phyloP scores from a whole-genome alignment of 2,888 invertebrate genomes.

The Autographa gamma region DNA sequence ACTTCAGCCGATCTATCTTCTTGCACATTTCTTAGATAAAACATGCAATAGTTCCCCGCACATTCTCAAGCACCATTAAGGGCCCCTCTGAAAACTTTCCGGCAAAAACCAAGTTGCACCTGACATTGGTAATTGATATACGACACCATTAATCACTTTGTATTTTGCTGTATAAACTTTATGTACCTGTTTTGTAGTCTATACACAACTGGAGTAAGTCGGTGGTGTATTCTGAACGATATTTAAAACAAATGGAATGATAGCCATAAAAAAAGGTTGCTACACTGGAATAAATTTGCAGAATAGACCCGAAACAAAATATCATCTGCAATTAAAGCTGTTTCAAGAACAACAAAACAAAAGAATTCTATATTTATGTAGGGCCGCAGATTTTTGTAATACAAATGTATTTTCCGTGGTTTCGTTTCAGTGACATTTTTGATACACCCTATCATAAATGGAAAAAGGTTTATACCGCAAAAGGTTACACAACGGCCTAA shows the following conservation, averaged over 20 bases:
- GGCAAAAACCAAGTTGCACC: conserved; percentile 81
- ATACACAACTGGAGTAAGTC: conserved; percentile 11
- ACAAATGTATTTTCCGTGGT: conserved; percentile 43
- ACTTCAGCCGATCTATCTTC: conserved; percentile 61
- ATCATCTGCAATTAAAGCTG: conserved; percentile 5
- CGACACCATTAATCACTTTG: conserved; percentile 82
- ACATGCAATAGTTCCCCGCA: conserved; percentile 69
- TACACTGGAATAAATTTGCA: neutral
- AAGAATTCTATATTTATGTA: conserved; percentile 12
- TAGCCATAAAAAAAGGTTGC: conserved; percentile 4
- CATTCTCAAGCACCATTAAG: conserved; percentile 69
- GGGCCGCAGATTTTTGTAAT: conserved; percentile 32
- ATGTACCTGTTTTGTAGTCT: conserved; percentile 38
- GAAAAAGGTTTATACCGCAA: conserved; percentile 48
- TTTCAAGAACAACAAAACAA: conserved; percentile 20
- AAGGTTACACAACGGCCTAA: conserved; percentile 45
- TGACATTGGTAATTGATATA: conserved; percentile 85
- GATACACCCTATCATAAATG: conserved; percentile 39
- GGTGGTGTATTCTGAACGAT: conserved; percentile 19
- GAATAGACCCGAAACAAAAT: conserved; percentile 1
- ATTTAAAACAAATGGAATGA: neutral
- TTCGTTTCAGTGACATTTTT: conserved; percentile 44
- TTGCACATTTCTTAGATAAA: conserved; percentile 60
- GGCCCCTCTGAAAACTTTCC: conserved; percentile 64
- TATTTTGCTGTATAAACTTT: conserved; percentile 70